Percentiles rank a stretch among this genome's conserved stretches.
phyloP scores from a whole-genome alignment of 2,888 invertebrate genomes.

The Trichacis sp. region DNA sequence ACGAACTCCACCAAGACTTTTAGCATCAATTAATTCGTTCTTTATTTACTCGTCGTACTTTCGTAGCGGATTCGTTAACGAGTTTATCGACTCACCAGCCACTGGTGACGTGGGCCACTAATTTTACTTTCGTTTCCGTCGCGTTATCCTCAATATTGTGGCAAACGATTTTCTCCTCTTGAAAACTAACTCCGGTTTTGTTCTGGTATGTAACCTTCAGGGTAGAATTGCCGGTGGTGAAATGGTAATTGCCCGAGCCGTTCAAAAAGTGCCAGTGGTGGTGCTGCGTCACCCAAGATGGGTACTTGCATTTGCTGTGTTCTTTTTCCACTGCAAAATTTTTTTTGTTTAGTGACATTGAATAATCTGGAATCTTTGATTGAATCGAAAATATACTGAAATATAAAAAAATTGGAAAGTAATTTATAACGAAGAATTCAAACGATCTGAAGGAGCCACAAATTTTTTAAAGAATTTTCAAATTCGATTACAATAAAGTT shows the following conservation, averaged over 20 bases:
- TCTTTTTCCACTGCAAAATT: constrained; percentile 76
- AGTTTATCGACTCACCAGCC: constrained; percentile 75
- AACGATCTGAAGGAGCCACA: too few relatives aligned
- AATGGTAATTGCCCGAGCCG: constrained; percentile 79
- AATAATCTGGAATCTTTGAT: too few relatives aligned
- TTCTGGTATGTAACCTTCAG: constrained; percentile 72
- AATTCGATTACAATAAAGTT: too few relatives aligned
- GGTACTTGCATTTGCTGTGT: constrained; percentile 82
- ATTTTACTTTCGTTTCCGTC: constrained; percentile 72
- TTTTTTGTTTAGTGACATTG: background rate
- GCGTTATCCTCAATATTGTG: constrained; percentile 61
- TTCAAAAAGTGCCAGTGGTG: constrained; percentile 86
- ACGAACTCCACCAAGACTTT: background rate
- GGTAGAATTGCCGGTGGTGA: constrained; percentile 80
- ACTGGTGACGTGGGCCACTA: constrained; percentile 81
- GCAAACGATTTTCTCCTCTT: constrained; percentile 65
- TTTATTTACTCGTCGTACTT: constrained; percentile 6
- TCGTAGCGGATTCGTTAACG: background rate
- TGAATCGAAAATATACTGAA: too few relatives aligned
- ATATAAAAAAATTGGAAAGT: too few relatives aligned
- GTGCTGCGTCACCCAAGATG: constrained; percentile 82
- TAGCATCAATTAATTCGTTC: constrained; percentile 8
- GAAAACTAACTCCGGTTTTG: constrained; percentile 54
- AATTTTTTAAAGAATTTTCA: too few relatives aligned
- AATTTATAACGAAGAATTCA: too few relatives aligned